These are phyloP conservation scores for Dinocampus coccinellae DNA, from an alignment of 2,888 invertebrate species.

Conservation along the genomic window DNA sequence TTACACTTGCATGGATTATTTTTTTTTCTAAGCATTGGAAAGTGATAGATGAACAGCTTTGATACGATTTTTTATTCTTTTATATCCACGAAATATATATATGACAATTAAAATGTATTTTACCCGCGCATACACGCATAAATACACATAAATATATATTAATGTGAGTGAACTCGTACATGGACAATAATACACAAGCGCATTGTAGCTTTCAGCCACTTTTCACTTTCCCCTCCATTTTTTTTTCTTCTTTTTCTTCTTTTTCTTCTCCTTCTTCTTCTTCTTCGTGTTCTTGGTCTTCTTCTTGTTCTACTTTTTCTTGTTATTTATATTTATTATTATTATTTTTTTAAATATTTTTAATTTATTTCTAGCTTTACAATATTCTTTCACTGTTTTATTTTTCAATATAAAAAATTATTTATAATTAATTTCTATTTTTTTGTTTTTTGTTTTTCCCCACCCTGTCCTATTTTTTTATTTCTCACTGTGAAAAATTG, in stretches of 20 bases:
- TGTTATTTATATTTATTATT: no score
- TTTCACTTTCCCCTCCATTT: no score
- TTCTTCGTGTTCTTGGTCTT: not conserved
- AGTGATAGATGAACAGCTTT: conserved; percentile 29
- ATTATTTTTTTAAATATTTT: no score
- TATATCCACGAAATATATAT: not conserved
- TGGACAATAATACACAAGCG: not conserved
- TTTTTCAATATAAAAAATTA: no score
- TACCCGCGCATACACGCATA: not conserved
- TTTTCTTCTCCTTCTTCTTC: not conserved
- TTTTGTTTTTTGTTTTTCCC: no score
- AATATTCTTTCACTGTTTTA: no score
- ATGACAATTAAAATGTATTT: not conserved
- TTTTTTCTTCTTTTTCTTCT: not conserved
- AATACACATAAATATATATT: not conserved
- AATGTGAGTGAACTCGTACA: not conserved
- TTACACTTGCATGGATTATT: conserved; percentile 95
- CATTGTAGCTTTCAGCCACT: no score
- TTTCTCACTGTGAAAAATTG: no score
- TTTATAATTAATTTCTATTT: no score
- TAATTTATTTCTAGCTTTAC: no score
- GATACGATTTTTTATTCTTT: not conserved
- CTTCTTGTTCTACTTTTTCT: not conserved
- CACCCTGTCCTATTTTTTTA: no score
- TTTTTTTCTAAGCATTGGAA: conserved; percentile 88